phyloP scores from a whole-genome alignment of 2,113 vertebrate genomes.

The Hippocampus guttulatus region DNA sequence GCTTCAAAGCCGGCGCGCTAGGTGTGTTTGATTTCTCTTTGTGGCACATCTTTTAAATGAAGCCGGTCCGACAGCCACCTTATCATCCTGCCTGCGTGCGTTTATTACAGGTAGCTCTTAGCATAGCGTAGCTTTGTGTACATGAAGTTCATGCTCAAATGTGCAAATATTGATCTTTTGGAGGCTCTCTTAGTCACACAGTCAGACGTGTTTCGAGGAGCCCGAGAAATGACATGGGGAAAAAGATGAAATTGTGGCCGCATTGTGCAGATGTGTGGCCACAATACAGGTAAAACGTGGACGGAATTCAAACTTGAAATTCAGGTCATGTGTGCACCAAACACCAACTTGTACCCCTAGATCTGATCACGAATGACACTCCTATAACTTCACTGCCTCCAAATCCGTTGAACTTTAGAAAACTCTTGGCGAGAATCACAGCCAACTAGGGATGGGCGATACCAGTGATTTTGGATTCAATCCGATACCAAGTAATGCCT shows the following conservation, averaged over 20 bases:
- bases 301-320: too few relatives aligned
- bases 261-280: neutral
- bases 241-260: neutral
- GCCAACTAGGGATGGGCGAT: too few relatives aligned
- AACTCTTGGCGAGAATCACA: too few relatives aligned
- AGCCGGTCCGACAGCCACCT: neutral
- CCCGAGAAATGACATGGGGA: neutral
- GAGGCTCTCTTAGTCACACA: neutral
- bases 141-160: neutral
- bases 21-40: constrained; percentile 7
- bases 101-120: neutral
- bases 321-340: too few relatives aligned
- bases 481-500: too few relatives aligned
- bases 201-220: neutral
- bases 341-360: too few relatives aligned
- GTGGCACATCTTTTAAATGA: neutral
- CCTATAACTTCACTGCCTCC: too few relatives aligned
- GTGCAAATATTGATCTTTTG: neutral
- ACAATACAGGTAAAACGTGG: neutral
- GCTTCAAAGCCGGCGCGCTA: constrained; percentile 5
- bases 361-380: too few relatives aligned
- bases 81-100: neutral
- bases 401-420: too few relatives aligned
- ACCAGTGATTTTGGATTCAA: too few relatives aligned
- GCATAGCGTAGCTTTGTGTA: neutral